Conservation (phyloP, 2,888 invertebrate genomes). For the Leucozona laternaria region DNA sequence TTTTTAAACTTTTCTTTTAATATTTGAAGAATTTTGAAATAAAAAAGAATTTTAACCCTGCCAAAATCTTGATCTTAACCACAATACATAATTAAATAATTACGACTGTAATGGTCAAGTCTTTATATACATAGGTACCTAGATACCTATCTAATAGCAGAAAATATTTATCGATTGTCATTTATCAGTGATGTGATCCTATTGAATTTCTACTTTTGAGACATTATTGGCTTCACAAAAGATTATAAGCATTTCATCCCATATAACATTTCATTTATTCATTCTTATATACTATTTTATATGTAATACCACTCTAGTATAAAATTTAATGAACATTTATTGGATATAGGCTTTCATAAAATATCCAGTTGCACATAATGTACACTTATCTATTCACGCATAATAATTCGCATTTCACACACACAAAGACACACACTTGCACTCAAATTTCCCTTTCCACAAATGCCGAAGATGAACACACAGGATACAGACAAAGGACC, state of each 20-base stretch:
- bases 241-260: neutral
- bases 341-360: conserved; percentile 50
- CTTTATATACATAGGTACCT: too few species aligned
- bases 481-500: conserved; percentile 48
- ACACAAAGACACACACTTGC: conserved; percentile 25
- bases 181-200: neutral
- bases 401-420: conserved; percentile 66
- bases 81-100: too few species aligned
- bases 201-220: neutral
- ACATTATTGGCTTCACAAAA: neutral
- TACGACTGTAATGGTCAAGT: too few species aligned
- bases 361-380: conserved; percentile 55
- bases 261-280: too few species aligned
- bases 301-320: neutral
- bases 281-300: too few species aligned
- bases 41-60: too few species aligned
- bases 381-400: conserved; percentile 61
- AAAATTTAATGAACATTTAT: conserved; percentile 69
- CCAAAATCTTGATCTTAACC: too few species aligned
- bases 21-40: too few species aligned
- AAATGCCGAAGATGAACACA: conserved; percentile 48
- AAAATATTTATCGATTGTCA: too few species aligned
- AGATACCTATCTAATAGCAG: too few species aligned
- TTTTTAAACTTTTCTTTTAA: too few species aligned
- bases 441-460: conserved; percentile 48